Percentiles rank a stretch among this genome's conserved stretches.
Conservation (phyloP, 1,140 invertebrate genomes). For the Nylanderia fulva region DNA sequence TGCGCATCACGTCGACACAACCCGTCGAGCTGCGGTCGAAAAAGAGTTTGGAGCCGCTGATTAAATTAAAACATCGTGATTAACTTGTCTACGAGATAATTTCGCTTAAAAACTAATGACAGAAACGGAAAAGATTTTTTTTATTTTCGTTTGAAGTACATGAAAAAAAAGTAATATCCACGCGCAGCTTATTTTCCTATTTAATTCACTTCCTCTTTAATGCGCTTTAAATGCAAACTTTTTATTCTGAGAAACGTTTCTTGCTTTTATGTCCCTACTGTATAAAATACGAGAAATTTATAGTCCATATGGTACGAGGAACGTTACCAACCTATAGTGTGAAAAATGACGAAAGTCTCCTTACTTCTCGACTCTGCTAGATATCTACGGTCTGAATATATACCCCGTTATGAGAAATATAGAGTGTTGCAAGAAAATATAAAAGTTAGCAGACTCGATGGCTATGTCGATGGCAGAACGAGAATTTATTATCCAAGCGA, state of each 20-base stretch:
- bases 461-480: slow-evolving; percentile 11
- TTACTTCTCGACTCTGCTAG: slow-evolving; percentile 8
- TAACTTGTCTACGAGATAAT: slow-evolving; percentile 15
- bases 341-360: slow-evolving; percentile 49
- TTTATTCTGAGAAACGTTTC: neutral
- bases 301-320: neutral
- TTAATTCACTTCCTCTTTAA: neutral
- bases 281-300: slow-evolving; percentile 25
- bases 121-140: neutral
- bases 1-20: neutral
- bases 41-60: slow-evolving; percentile 4
- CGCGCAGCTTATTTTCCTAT: neutral
- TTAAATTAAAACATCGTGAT: slow-evolving; percentile 42
- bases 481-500: slow-evolving; percentile 38
- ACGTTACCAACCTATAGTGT: neutral
- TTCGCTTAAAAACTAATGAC: neutral
- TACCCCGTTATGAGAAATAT: slow-evolving; percentile 27
- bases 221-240: neutral
- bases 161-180: neutral
- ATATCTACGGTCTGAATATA: neutral
- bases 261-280: neutral
- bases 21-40: neutral
- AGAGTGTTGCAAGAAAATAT: slow-evolving; percentile 22
- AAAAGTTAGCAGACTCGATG: slow-evolving; percentile 20
- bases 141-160: neutral